phyloP scores from a whole-genome alignment of 1,140 invertebrate species.

The Agrilus planipennis region DNA sequence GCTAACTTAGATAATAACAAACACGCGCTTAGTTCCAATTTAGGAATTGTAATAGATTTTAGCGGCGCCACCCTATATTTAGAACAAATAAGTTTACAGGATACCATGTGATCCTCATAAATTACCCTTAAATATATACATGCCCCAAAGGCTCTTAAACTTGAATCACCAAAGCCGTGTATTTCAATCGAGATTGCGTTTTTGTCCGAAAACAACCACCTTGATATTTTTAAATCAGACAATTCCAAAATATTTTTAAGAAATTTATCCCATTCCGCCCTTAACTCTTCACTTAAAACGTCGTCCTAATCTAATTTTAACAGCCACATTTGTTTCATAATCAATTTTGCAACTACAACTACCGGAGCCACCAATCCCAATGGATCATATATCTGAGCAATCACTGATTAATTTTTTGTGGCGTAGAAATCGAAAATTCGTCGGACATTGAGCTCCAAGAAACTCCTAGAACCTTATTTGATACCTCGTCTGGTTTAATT shows the following conservation, averaged over 20 bases:
- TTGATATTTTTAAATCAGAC: constrained; percentile 1
- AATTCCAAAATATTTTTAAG: background rate
- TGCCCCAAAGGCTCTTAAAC: background rate
- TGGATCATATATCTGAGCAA: too few relatives aligned
- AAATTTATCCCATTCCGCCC: constrained; percentile 6
- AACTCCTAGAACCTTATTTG: too few relatives aligned
- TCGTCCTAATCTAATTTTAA: constrained; percentile 17
- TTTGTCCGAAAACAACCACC: background rate
- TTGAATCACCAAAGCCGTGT: constrained; percentile 26
- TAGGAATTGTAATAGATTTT: constrained; percentile 15
- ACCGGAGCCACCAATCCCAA: too few relatives aligned
- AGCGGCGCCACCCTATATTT: constrained; percentile 3
- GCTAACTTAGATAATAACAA: constrained; percentile 7
- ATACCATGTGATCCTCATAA: background rate
- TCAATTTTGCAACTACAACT: too few relatives aligned
- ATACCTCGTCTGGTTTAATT: too few relatives aligned
- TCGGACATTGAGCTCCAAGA: too few relatives aligned
- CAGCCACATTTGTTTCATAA: too few relatives aligned
- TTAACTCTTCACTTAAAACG: constrained; percentile 7
- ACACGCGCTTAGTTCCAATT: constrained; percentile 13
- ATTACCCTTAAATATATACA: constrained; percentile 1
- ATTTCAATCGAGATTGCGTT: constrained; percentile 11
- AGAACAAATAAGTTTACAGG: background rate
- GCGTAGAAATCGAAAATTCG: too few relatives aligned
- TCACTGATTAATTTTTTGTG: too few relatives aligned